These are phyloP conservation scores for Leptinotarsa juncta DNA, from an alignment of 2,888 invertebrate genomes.

Conservation along the genomic window DNA sequence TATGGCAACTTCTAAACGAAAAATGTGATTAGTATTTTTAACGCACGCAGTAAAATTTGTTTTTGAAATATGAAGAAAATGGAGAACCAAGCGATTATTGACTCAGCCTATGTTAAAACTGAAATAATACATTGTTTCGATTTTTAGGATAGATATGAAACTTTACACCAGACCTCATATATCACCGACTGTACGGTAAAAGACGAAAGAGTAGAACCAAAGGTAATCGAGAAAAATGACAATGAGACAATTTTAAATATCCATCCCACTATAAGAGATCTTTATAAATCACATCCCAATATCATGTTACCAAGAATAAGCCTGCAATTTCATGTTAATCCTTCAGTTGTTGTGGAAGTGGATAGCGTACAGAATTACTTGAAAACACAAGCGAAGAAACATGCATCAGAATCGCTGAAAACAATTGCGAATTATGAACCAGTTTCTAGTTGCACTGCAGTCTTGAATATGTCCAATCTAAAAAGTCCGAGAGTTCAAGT, in stretches of 20 bases:
- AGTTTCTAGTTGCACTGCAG: background rate
- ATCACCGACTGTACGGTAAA: background rate
- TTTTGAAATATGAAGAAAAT: no score
- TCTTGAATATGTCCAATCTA: no score
- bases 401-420: conserved; percentile 9
- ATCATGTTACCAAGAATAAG: conserved; percentile 44
- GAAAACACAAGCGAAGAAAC: conserved; percentile 27
- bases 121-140: no score
- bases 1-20: no score
- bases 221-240: background rate
- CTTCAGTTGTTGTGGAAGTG: conserved; percentile 46
- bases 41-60: no score
- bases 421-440: conserved; percentile 21
- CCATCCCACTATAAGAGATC: conserved; percentile 45
- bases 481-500: no score
- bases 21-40: no score
- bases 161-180: no score
- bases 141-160: no score
- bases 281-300: conserved; percentile 42
- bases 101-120: no score
- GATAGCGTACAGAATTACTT: conserved; percentile 49
- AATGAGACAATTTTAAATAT: conserved; percentile 27
- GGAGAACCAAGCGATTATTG: no score
- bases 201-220: background rate
- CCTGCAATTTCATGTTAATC: conserved; percentile 41